Conservation (phyloP, 2,888 invertebrate species). For the Drosophila meridionalis region DNA sequence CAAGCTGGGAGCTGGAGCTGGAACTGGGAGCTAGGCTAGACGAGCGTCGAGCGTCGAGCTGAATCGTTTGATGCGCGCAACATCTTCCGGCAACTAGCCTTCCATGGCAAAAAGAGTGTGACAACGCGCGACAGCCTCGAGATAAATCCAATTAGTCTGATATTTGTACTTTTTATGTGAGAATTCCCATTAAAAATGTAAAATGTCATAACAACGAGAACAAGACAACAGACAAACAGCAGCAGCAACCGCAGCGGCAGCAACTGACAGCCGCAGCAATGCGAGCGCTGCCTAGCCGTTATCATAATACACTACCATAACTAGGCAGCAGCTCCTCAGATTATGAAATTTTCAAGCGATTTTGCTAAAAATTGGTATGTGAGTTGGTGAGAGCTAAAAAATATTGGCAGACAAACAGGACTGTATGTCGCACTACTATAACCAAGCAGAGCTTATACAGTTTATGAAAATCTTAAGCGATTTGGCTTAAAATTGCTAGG, state of each 20-base stretch:
- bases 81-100: conserved; percentile 69
- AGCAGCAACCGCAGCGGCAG: conserved; percentile 23
- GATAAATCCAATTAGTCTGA: conserved; percentile 85
- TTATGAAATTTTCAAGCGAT: not conserved
- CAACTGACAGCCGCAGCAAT: conserved; percentile 9
- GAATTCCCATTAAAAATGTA: conserved; percentile 83
- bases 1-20: conserved; percentile 32
- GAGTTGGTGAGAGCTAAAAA: too few relatives aligned
- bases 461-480: not conserved
- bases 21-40: conserved; percentile 18
- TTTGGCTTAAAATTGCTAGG: conserved; percentile 10
- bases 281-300: conserved; percentile 19
- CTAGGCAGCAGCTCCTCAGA: not conserved
- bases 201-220: conserved; percentile 78
- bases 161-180: conserved; percentile 85
- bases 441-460: not conserved
- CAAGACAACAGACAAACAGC: conserved; percentile 70
- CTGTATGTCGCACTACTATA: not conserved
- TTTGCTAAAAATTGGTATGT: conserved; percentile 5
- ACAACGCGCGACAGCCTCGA: conserved; percentile 80
- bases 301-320: conserved; percentile 38
- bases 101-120: conserved; percentile 73
- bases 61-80: conserved; percentile 54
- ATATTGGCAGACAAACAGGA: not conserved
- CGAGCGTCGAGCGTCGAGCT: conserved; percentile 7